A percentile compares a stretch with the other conserved stretches of the same genome.
Conservation (phyloP, 1,140 invertebrate genomes). For the Mylabris phalerata region DNA sequence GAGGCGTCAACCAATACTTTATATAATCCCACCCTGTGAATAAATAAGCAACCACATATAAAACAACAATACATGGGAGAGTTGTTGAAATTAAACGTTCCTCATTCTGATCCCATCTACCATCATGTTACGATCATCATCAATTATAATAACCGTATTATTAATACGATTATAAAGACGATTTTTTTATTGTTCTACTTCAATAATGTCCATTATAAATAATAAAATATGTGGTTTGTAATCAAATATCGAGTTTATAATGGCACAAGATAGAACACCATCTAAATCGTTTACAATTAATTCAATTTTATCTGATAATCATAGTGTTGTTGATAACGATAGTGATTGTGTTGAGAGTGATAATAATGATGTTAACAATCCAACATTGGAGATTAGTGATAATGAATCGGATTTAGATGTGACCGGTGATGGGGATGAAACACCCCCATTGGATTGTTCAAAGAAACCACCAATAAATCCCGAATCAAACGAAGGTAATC, state of each 20-base stretch:
- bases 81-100: too few relatives aligned
- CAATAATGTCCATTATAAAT: too few relatives aligned
- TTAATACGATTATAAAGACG: too few relatives aligned
- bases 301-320: slow-evolving; percentile 59
- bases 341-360: slow-evolving; percentile 46
- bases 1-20: slow-evolving; percentile 21
- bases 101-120: too few relatives aligned
- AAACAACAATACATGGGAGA: too few relatives aligned
- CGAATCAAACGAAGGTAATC: slow-evolving; percentile 2
- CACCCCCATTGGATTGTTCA: slow-evolving; percentile 59
- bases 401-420: slow-evolving; percentile 74
- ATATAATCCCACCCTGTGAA: slow-evolving; percentile 24
- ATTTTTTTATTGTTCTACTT: too few relatives aligned
- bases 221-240: too few relatives aligned
- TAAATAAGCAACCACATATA: slow-evolving; percentile 6
- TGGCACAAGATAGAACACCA: slow-evolving; percentile 46
- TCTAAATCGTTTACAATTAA: slow-evolving; percentile 68
- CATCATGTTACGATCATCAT: too few relatives aligned
- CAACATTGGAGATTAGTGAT: slow-evolving; percentile 42
- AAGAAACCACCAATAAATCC: slow-evolving; percentile 36
- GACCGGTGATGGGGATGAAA: slow-evolving; percentile 37
- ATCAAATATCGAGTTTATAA: background rate
- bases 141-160: too few relatives aligned
- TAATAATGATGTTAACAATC: slow-evolving; percentile 4
- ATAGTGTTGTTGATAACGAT: slow-evolving; percentile 34